Base-by-base conservation (phyloP, 2,113 vertebrate species). In the Neodon shergylaensis region DNA sequence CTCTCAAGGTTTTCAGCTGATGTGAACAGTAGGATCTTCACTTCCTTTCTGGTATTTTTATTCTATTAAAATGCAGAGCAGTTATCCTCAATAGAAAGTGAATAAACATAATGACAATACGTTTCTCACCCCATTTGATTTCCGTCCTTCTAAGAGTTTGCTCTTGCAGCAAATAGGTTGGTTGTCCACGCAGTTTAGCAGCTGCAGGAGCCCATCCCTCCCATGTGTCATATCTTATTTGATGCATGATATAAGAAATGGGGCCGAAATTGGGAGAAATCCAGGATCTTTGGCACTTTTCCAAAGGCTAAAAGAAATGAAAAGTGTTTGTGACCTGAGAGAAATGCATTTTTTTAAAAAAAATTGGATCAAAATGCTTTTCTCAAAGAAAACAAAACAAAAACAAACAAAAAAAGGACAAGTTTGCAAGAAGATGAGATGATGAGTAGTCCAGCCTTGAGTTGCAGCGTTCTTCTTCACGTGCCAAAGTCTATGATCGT, bases 241-340 rank as follows among this genome's bases (percentile, higher is more conserved):
- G 77, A 84, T 70, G 72, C 88, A 93, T 44, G 31, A 73, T 47
- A 12, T 95, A 74, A 94, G 91, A 96, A 95, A 96, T 91, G 73
- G 88, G 72, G 73, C 91, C 89, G 63, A 94, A 95, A 95, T 85
- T 72, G 95, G 90, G 82, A 92, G 73, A 88, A 92, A 95, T 94
- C 49, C 54, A 83, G 78, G 42, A 89, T 82, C 49, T 66, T 58
- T 96, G 91, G 95, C 85, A 95, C 33, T 92, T 94, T 92, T 76
- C 95, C 96, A 98, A 97, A 95, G 16, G 77, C 61, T 94, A 83
- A 97, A 85, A 85, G 63, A 96, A 92, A 83, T 89, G 28, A 88
- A 92, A 88, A 19, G 39, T 77, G 12, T 91, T 76, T 91, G 28
- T 90, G 33, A 66, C 54, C 42, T 58, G 14, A 14, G 54, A 95